These are phyloP conservation scores for Melitaea athalia DNA, from an alignment of 2,888 invertebrate genomes.

Conservation along the genomic window DNA sequence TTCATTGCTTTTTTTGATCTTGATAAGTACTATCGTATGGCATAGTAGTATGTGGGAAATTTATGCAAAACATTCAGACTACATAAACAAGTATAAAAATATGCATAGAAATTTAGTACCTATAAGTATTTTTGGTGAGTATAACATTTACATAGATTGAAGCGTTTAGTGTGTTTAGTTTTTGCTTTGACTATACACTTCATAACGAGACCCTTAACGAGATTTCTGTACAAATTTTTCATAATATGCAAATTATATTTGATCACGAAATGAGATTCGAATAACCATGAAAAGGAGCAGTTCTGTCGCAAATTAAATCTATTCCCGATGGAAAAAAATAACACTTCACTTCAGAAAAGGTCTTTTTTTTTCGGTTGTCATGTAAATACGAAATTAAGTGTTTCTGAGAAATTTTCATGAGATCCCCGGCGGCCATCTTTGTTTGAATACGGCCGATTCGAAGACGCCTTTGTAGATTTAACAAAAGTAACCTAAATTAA, in stretches of 20 bases:
- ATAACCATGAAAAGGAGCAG: constrained; percentile 38
- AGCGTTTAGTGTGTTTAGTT: no score
- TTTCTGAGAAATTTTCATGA: constrained; percentile 26
- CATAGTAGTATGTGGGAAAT: no score
- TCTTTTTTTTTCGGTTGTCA: constrained; percentile 31
- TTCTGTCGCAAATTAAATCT: constrained; percentile 43
- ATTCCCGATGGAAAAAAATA: constrained; percentile 35
- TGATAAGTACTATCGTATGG: no score
- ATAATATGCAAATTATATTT: constrained; percentile 40
- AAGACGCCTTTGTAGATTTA: constrained; percentile 31
- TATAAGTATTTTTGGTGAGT: no score
- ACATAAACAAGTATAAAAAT: no score
- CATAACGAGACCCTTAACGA: constrained; percentile 2
- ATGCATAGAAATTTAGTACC: no score
- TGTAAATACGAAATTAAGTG: constrained; percentile 38
- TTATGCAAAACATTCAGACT: no score
- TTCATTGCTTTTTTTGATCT: no score
- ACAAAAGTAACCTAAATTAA: constrained; percentile 28
- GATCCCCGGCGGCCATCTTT: constrained; percentile 31
- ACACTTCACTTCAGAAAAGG: constrained; percentile 35
- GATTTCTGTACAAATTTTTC: constrained; percentile 15
- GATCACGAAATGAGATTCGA: constrained; percentile 36
- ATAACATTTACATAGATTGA: no score
- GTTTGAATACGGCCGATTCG: constrained; percentile 31
- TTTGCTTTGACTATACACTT: not conserved